A percentile compares a stretch with the other conserved stretches of the same genome.
These are phyloP conservation scores for Abramis brama DNA, from an alignment of 2,113 vertebrate species.

Conservation along the genomic window DNA sequence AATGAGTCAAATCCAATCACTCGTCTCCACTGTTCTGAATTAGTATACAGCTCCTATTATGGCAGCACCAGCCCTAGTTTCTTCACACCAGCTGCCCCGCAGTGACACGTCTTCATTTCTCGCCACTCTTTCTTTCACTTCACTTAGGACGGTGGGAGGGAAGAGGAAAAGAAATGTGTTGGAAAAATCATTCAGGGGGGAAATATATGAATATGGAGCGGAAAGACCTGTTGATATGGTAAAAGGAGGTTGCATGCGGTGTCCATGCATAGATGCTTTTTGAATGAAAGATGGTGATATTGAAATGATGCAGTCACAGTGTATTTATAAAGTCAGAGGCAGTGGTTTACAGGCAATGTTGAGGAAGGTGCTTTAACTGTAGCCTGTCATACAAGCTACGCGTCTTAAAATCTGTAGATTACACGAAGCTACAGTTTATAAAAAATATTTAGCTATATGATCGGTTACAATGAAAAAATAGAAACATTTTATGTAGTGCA, in stretches of 20 bases:
- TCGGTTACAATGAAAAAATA: background rate
- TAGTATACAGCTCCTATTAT: conserved; percentile 74
- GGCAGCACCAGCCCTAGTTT: conserved; percentile 65
- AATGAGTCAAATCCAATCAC: conserved; percentile 82
- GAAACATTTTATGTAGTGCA: background rate
- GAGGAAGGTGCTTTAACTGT: background rate
- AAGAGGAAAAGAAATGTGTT: background rate
- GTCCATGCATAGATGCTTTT: conserved; percentile 3
- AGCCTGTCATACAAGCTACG: too few relatives aligned
- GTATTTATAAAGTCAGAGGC: background rate
- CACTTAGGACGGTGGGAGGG: background rate
- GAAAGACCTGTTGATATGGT: background rate
- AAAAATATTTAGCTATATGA: background rate
- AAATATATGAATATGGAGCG: background rate
- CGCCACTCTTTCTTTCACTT: background rate
- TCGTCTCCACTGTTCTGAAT: conserved; percentile 74
- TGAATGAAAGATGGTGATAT: background rate
- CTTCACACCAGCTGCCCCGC: conserved; percentile 67
- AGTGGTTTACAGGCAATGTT: background rate
- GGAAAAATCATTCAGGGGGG: background rate
- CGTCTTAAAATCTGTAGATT: background rate
- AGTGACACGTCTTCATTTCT: conserved; percentile 59
- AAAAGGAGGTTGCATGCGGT: background rate
- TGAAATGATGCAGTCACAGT: background rate
- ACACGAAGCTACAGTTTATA: background rate